Base-by-base conservation (phyloP, 2,888 invertebrate genomes). In the Lasioglossum pauxillum region DNA sequence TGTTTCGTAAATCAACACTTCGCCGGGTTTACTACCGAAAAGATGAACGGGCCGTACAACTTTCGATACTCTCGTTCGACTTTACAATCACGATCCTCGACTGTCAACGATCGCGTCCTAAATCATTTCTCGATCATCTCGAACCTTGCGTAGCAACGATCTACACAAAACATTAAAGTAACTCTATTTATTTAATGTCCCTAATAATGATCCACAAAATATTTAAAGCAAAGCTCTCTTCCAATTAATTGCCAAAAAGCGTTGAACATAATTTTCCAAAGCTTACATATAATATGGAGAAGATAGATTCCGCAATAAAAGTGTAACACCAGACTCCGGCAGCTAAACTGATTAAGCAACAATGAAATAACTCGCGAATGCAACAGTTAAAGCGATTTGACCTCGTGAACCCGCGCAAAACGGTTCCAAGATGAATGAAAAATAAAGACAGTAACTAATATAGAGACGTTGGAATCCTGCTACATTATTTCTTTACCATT, bases 1-100 rank as follows among this genome's bases (percentile, higher is more conserved):
- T n/a, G 41, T 38, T n/a, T n/a, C 41, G 38, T 75, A 75, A 75
- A 75, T 75, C 60, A 75, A 44, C 75, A 57, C 27, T 75, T 44
- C 31, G 44, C 31, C 10, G 60, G 60, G 41, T 53, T 73, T 73
- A 73, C 73, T 49, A 35, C 73, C 31, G 31, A 31, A 73, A 31
- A 35, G 73, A 49, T 46, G 31, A 73, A 75, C 44, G 44, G 41
- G 27, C 60, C 5, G 19, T 75, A 31, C 57, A 75, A 57, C 57
- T 75, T n/a, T 75, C 75, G 60, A 44, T 64, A 60, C 44, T 14
- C 60, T 2, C 41, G 41, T 53, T 57, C 53, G n/a, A 7, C n/a
- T 57, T 75, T 53, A 75, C 75, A 75, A 75, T 75, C 38, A 53
- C 53, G 38, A 75, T 53, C 44, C 27, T n/a, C 35, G 38, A 35